Evolutionary conservation across 2,797 vertebrate genomes (phyloP).

Genomic region (Malurus leucopterus): DNA sequence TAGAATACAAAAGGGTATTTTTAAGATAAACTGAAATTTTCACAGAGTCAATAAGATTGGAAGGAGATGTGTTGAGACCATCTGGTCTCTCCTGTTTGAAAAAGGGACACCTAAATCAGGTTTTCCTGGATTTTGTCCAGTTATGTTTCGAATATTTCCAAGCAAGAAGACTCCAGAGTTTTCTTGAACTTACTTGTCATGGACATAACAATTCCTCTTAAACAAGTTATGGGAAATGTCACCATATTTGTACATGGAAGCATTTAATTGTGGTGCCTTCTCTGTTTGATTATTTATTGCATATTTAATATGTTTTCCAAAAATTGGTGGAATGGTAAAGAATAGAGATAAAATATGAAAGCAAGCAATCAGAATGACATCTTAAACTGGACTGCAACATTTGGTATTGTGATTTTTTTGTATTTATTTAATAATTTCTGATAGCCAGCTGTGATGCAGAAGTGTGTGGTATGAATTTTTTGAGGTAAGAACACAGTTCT

Average conservation of each 20-base stretch:
- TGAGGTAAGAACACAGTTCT: not conserved
- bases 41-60: not conserved
- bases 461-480: not conserved
- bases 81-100: not conserved
- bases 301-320: not conserved
- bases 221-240: not conserved
- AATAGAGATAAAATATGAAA: not conserved
- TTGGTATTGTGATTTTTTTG: not conserved
- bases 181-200: not conserved
- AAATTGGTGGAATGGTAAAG: not conserved
- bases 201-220: not conserved
- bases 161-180: not conserved
- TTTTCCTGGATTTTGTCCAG: not conserved
- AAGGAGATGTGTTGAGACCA: accelerated
- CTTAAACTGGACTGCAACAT: not conserved
- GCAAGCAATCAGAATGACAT: not conserved
- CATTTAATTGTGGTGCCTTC: not conserved
- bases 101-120: not conserved
- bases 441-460: not conserved
- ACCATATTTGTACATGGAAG: not conserved
- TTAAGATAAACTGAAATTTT: not conserved
- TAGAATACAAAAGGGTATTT: not conserved
- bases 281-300: not conserved
- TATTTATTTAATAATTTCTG: not conserved
- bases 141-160: not conserved